Evolutionary conservation across 1,140 invertebrate species (phyloP).

Genomic region (Ceratoteleas bidentatus): DNA sequence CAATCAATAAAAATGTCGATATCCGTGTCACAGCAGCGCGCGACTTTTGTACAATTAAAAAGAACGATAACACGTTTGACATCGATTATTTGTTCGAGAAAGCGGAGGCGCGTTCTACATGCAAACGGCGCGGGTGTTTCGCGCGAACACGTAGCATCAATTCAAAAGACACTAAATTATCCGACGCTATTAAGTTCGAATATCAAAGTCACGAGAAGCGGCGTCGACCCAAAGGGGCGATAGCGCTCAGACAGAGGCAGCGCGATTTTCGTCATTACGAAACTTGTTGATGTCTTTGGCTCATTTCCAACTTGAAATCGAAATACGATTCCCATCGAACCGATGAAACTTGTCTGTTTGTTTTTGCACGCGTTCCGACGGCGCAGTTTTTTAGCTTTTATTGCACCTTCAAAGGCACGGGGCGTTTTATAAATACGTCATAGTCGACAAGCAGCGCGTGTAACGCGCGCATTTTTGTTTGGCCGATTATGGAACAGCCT

Average conservation of each 20-base stretch:
- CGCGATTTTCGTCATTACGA: slow-evolving; percentile 59
- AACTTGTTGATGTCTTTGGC: slow-evolving; percentile 61
- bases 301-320: slow-evolving; percentile 56
- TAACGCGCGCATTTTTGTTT: slow-evolving; percentile 17
- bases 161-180: slow-evolving; percentile 33
- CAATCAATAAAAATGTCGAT: background rate
- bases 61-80: background rate
- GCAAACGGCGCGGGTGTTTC: background rate
- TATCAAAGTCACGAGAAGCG: slow-evolving; percentile 26
- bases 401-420: slow-evolving; percentile 27
- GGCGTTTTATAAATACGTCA: slow-evolving; percentile 8
- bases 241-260: slow-evolving; percentile 18
- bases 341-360: slow-evolving; percentile 48
- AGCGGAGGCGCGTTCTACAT: background rate
- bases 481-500: background rate
- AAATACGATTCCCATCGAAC: slow-evolving; percentile 42
- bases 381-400: slow-evolving; percentile 21
- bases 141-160: slow-evolving; percentile 9
- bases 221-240: slow-evolving; percentile 41
- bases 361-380: slow-evolving; percentile 14
- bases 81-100: slow-evolving; percentile 6
- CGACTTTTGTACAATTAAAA: slow-evolving; percentile 1
- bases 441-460: background rate
- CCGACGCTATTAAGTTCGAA: slow-evolving; percentile 25
- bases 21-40: background rate